Base-by-base conservation (phyloP, 2,888 invertebrate genomes). In the Diabrotica balteata region DNA sequence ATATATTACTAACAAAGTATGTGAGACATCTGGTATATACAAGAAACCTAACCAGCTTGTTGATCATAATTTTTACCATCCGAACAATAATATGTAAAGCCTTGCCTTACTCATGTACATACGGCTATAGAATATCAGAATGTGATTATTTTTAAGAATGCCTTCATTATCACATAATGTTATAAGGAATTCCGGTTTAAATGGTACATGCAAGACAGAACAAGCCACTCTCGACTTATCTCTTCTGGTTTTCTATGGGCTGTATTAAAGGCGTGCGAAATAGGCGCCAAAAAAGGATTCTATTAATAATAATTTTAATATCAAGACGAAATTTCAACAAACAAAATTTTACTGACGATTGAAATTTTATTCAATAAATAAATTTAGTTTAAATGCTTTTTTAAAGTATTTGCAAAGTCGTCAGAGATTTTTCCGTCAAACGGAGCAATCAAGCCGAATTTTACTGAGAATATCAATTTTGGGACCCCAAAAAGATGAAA, bases 101-200 rank as follows among this genome's bases (percentile, higher is more conserved):
- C 64, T 45, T 64, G 58, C 64, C 64, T 59, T 64, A 64, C 64
- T 59, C 64, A 59, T 64, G 64, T 64, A 64, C 51, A 52, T 58
- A 64, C 58, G 58, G 11, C 55, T 54, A 63, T 57, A 55, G 46
- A 63, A 62, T 54, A 54, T 66, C 66, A 58, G 62, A 66, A 67
- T 63, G 58, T 54, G 65, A 65, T 64, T 64, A 67, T 68, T 70
- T 67, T 67, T 61, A 63, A 71, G 67, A 71, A 73, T 72, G 66
- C 71, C 73, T 73, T 73, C 73, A 73, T 72, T 73, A 73, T 72
- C 73, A 73, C 73, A 73, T 73, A 73, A 73, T 73, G 72, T 71
- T 68, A 70, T 66, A 66, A 71, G 65, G 68, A 72, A 71, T 73
- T 73, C 61, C 68, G 55, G 71, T 71, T 58, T 57, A 63, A 63